Base-by-base conservation (phyloP, 2,113 vertebrate genomes). In the Ondatra zibethicus region DNA sequence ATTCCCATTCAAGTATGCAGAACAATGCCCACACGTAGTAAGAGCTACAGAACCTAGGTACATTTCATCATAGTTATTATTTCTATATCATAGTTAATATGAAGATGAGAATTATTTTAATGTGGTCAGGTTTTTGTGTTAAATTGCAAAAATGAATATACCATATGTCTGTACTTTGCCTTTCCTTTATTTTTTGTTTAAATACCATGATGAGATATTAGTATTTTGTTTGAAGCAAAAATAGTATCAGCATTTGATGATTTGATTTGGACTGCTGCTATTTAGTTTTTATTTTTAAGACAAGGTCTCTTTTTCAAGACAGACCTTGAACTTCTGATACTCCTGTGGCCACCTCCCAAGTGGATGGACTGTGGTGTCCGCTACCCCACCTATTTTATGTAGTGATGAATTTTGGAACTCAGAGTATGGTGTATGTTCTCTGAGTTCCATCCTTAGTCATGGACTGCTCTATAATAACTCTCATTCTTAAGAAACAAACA, bases 31-130 rank as follows among this genome's bases (percentile, higher is more conserved):
- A 31, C 47, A 45, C 5, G 81, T 91, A 66, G 4, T 76, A 84
- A 95, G 88, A 88, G 39, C 29, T 86, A 23, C 80, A 78, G 80
- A n/a, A n/a, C 12, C 91, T 91, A 65, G 77, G 8, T 31, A n/a
- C 12, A 17, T 94, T 77, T 77, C 29, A 89, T 45, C 1, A 45
- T 75, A 55, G 42, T 47, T 91, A 52, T 68, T 84, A 89, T 55
- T 77, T 91, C 68, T 31, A 47, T 55, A 5, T 77, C 45, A 78
- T n/a, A 58, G 10, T 68, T 11, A 72, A 42, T 70, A 58, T 16
- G 39, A 21, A 93, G 42, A 82, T 27, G 39, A 88, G 93, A 80
- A 42, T 73, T 95, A 93, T 47, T 80, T 93, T 96, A 52, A 92
- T 45, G 65, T 52, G 33, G 47, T 73, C 55, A 93, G 77, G n/a